These are phyloP conservation scores for Rhorus exstirpatorius DNA, from an alignment of 2,888 invertebrate genomes.

Conservation along the genomic window DNA sequence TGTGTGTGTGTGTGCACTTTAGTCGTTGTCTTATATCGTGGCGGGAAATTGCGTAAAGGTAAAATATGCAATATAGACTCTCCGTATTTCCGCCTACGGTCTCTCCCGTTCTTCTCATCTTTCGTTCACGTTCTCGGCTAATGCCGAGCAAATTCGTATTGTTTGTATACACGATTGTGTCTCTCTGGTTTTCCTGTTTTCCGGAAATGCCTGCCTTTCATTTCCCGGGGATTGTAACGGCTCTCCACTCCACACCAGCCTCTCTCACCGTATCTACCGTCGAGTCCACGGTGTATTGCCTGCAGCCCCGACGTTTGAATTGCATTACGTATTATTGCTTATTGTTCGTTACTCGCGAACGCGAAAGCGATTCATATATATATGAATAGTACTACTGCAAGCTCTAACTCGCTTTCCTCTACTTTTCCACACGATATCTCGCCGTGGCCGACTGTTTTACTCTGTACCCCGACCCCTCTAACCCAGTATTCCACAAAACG, in stretches of 20 bases:
- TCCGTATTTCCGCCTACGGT: conserved; percentile 27
- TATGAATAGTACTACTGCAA: conserved; percentile 43
- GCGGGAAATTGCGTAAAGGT: conserved; percentile 80
- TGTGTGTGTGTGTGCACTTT: conserved; percentile 16
- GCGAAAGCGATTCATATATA: conserved; percentile 5
- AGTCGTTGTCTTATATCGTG: conserved; percentile 81
- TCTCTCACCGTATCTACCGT: conserved; percentile 63
- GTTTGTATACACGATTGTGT: conserved; percentile 65
- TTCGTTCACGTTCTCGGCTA: conserved; percentile 72
- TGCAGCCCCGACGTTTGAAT: conserved; percentile 83
- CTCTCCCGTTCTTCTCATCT: conserved; percentile 72
- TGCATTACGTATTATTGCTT: conserved; percentile 85
- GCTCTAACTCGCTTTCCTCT: conserved; percentile 67
- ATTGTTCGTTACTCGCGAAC: conserved; percentile 81
- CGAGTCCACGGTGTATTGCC: conserved; percentile 80
- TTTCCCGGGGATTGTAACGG: conserved; percentile 82
- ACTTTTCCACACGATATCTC: conserved; percentile 57
- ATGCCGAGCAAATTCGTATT: conserved; percentile 61
- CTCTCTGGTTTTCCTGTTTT: conserved; percentile 77
- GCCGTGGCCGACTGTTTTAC: conserved; percentile 56
- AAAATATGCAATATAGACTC: conserved; percentile 81
- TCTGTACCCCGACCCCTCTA: conserved; percentile 3
- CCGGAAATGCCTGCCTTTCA: conserved; percentile 83
- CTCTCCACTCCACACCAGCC: conserved; percentile 12
- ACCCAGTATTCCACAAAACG: conserved; percentile 38